Evolutionary conservation across 2,888 invertebrate species (phyloP), one percentile per base, ranked within the genome.

Genomic region (Thymelicus sylvestris): DNA sequence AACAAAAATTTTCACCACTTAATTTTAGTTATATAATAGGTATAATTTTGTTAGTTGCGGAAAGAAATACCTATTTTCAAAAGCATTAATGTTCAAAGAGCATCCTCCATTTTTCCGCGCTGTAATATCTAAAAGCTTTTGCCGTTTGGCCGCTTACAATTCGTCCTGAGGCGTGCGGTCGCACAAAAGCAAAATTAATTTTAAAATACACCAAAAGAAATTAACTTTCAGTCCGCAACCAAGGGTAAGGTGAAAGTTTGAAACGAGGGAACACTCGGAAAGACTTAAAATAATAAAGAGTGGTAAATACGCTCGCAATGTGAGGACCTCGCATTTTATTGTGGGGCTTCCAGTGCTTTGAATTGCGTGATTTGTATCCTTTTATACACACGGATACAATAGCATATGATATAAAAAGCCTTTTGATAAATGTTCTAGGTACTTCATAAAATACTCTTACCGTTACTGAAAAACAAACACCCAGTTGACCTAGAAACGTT

Each of bases 141-240:
- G 86, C 84, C 85, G 84, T 87, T 87, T 83, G 83, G 80, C 82
- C 82, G 85, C 85, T 87, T 83, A 87, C 86, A 87, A 90, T 89
- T 89, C 86, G 83, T 86, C 89, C 90, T 77, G 85, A 79, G 92
- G 88, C 89, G 84, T 82, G 84, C 85, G 87, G 87, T 88, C 86
- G 86, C 87, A 90, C 91, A 92, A 92, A 88, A 92, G 91, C 87
- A 85, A 92, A 92, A 93, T 92, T 92, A 92, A 92, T 91, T 92
- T 93, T 88, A 92, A 92, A 92, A 92, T 90, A 92, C 90, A 92
- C 91, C 88, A 88, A 92, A 93, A 92, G 92, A 93, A 92, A 93
- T 93, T 92, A 92, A 92, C 92, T 93, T 92, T 85, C 84, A 81
- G 81, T 79, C 83, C 82, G 83, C 81, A 84, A 84, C 84, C 81